Conservation (phyloP, 2,797 vertebrate genomes). For the Spizella passerina region DNA sequence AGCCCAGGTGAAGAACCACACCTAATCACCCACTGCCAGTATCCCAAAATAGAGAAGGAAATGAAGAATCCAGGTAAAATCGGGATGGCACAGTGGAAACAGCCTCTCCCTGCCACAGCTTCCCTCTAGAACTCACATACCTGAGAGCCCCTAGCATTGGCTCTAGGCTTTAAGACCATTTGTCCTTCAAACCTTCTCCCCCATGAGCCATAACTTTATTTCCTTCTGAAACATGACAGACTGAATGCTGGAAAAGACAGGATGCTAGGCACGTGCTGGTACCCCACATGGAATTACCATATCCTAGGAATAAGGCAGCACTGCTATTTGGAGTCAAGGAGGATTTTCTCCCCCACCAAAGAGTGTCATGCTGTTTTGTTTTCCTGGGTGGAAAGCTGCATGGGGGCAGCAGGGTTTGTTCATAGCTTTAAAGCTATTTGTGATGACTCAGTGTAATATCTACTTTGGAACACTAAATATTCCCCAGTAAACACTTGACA, state of each 20-base stretch:
- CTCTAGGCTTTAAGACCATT: neutral
- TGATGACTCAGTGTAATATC: neutral
- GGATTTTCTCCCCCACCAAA: neutral
- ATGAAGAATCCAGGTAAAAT: neutral
- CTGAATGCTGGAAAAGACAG: neutral
- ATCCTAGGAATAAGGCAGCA: neutral
- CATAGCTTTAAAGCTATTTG: neutral
- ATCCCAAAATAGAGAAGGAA: neutral
- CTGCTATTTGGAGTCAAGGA: neutral
- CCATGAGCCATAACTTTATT: neutral
- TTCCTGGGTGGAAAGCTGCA: neutral
- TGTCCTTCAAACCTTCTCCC: neutral
- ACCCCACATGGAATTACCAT: rapidly evolving
- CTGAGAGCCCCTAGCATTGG: neutral
- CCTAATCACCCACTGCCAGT: neutral
- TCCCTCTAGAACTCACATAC: neutral
- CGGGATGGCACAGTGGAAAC: neutral
- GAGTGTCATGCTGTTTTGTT: neutral
- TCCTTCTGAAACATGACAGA: neutral
- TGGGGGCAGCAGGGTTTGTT: neutral
- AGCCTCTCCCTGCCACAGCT: neutral
- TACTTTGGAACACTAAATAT: neutral
- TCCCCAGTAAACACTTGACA: neutral
- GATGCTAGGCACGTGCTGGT: neutral
- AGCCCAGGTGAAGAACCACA: neutral